Conservation (phyloP, 2,888 invertebrate species). For the Aquatica leii region DNA sequence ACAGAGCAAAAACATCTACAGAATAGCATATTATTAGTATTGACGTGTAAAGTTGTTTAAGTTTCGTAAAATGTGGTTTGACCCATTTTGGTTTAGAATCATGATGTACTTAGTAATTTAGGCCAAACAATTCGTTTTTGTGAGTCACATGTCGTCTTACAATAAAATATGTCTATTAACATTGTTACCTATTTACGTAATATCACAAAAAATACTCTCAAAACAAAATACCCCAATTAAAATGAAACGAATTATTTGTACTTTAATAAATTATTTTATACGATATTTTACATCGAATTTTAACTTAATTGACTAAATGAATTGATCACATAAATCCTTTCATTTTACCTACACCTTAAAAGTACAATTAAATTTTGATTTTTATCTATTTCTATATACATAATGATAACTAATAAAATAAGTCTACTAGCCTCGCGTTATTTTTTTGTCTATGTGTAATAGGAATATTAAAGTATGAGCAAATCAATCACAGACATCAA, state of each 20-base stretch:
- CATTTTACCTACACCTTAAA: neutral
- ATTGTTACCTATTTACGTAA: neutral
- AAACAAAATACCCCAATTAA: neutral
- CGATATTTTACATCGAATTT: neutral
- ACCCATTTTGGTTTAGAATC: neutral
- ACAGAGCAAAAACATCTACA: conserved; percentile 50
- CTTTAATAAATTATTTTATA: neutral
- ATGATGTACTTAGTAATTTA: neutral
- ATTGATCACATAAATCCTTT: conserved; percentile 5
- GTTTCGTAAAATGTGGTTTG: too few species aligned
- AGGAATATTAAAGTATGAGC: conserved; percentile 9
- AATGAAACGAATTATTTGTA: conserved; percentile 6
- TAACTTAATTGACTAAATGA: conserved; percentile 8
- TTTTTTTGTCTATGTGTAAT: neutral
- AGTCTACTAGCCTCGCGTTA: neutral
- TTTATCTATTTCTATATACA: neutral
- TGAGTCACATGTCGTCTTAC: neutral
- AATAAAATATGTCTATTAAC: neutral
- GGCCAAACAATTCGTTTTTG: conserved; percentile 10
- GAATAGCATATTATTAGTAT: conserved; percentile 30
- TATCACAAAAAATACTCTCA: neutral
- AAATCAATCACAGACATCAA: conserved; percentile 8
- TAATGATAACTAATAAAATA: conserved; percentile 4
- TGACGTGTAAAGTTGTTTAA: conserved; percentile 25
- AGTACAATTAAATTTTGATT: neutral